Conservation (phyloP, 2,888 invertebrate species). For the Dysmachus trigonus region DNA sequence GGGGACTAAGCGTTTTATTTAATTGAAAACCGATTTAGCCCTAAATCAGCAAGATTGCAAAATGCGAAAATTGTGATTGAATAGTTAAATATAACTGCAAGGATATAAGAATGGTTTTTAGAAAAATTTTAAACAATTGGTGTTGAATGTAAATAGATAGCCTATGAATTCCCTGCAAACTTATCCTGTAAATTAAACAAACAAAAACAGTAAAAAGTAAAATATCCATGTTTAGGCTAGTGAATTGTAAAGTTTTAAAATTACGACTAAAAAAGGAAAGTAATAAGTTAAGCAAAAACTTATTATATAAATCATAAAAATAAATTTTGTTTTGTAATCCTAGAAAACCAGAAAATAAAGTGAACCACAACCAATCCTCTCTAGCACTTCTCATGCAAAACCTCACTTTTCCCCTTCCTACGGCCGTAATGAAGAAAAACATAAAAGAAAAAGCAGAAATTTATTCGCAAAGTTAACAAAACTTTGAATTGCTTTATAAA, state of each 20-base stretch:
- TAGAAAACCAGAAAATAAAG: not conserved
- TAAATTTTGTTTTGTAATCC: not conserved
- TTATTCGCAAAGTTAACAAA: not conserved
- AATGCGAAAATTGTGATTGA: not conserved
- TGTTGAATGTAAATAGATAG: not conserved
- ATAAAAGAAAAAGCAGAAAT: not conserved
- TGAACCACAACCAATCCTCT: not conserved
- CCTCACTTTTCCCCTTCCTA: not conserved
- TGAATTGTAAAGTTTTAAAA: not conserved
- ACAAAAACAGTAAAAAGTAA: not conserved
- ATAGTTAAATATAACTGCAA: not conserved
- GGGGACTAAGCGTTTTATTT: not conserved
- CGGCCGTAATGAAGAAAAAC: not conserved
- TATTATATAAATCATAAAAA: not conserved
- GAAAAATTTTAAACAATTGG: not conserved
- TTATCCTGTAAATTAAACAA: not conserved
- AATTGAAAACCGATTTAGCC: not conserved
- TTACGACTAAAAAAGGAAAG: not conserved
- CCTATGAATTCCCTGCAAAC: not conserved
- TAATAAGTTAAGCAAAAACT: not conserved
- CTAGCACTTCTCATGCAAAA: not conserved
- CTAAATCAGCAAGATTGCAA: not conserved
- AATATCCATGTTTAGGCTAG: not conserved
- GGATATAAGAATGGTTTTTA: not conserved
- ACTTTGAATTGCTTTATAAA: slow-evolving; percentile 6